These are phyloP conservation scores for Poecilobothrus nobilitatus DNA, from an alignment of 2,888 invertebrate genomes.

Conservation along the genomic window DNA sequence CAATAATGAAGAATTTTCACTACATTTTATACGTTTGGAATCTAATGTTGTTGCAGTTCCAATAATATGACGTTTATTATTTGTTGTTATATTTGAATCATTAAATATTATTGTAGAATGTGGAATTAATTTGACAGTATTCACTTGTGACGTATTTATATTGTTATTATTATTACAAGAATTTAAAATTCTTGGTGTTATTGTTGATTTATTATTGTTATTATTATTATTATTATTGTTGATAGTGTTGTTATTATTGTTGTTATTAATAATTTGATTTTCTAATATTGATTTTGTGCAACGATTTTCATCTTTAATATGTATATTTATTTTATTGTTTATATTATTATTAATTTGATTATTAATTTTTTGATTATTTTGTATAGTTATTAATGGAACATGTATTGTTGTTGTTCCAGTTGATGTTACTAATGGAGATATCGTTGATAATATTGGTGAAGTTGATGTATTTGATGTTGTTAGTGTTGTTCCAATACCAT, in stretches of 20 bases:
- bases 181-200: constrained; percentile 7
- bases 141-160: constrained; percentile 2
- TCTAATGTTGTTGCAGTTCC: constrained; percentile 17
- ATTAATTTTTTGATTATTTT: constrained; percentile 33
- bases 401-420: constrained; percentile 27
- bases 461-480: constrained; percentile 27
- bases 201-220: constrained; percentile 8
- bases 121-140: constrained; percentile 4
- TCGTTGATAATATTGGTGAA: constrained; percentile 31
- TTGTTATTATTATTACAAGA: background rate
- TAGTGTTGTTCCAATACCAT: constrained; percentile 26
- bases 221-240: constrained; percentile 19
- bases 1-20: background rate
- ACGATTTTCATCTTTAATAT: background rate
- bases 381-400: constrained; percentile 34
- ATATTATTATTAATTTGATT: constrained; percentile 23
- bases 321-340: constrained; percentile 15
- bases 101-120: constrained; percentile 14
- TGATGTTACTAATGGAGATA: constrained; percentile 37
- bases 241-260: constrained; percentile 20
- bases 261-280: constrained; percentile 9
- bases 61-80: constrained; percentile 26
- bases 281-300: background rate
- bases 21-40: constrained; percentile 18
- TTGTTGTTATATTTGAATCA: background rate